Conservation (phyloP, 2,113 vertebrate species). For the Xiphophorus hellerii region DNA sequence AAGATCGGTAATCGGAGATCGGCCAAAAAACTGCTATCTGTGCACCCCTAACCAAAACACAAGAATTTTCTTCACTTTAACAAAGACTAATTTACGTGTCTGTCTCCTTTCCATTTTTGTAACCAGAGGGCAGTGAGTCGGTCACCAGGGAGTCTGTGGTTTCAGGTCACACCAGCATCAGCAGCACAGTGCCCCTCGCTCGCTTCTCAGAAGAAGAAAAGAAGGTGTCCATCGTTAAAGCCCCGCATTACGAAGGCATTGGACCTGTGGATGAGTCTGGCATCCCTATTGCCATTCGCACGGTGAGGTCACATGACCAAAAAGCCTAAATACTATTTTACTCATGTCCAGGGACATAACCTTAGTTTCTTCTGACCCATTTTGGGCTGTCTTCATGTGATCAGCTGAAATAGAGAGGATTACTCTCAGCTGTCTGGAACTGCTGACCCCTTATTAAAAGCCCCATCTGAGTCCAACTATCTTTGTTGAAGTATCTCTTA, state of each 20-base stretch:
- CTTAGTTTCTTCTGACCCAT: slow-evolving; percentile 21
- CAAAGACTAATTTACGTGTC: neutral
- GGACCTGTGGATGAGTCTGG: slow-evolving; percentile 94
- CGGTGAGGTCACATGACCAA: slow-evolving; percentile 80
- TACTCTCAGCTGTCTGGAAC: slow-evolving; percentile 63
- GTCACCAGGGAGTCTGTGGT: slow-evolving; percentile 84
- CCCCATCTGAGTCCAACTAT: slow-evolving; percentile 3
- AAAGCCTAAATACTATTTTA: neutral
- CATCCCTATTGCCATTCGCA: slow-evolving; percentile 95
- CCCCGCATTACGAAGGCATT: slow-evolving; percentile 94
- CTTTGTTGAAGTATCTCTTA: slow-evolving; percentile 12
- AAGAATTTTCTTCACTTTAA: neutral
- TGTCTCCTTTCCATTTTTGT: neutral
- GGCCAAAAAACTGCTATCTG: too few species aligned
- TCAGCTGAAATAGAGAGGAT: slow-evolving; percentile 44
- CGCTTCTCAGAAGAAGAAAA: slow-evolving; percentile 93
- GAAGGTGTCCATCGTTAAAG: slow-evolving; percentile 93
- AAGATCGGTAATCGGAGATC: too few species aligned
- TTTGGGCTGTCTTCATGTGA: slow-evolving; percentile 47
- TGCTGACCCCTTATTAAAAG: slow-evolving; percentile 50
- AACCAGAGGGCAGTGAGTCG: slow-evolving; percentile 74
- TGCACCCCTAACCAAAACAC: too few species aligned
- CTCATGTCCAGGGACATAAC: neutral
- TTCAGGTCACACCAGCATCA: slow-evolving; percentile 76
- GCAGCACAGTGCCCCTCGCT: slow-evolving; percentile 90